Evolutionary conservation across 2,113 vertebrate genomes (phyloP).

Genomic region (Morone saxatilis): DNA sequence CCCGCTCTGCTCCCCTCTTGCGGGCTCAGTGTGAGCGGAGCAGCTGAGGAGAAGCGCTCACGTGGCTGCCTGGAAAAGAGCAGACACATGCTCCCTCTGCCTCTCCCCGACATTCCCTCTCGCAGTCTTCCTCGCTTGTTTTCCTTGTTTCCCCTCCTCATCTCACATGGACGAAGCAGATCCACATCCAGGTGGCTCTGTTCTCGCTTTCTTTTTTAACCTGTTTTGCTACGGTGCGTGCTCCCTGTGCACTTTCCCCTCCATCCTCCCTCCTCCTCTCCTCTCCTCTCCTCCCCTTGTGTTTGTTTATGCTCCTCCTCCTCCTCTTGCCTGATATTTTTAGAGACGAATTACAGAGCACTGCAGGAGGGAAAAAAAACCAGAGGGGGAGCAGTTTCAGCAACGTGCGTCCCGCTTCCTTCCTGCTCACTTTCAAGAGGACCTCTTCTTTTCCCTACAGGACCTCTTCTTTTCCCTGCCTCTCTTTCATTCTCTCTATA

Average conservation of each 20-base stretch:
- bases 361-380: constrained; percentile 66
- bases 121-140: background rate
- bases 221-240: constrained; percentile 17
- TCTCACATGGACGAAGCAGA: constrained; percentile 50
- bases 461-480: constrained; percentile 34
- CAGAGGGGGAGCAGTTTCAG: constrained; percentile 69
- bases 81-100: constrained; percentile 60
- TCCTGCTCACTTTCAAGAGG: constrained; percentile 54
- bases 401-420: constrained; percentile 74
- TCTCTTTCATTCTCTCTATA: constrained; percentile 40
- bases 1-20: constrained; percentile 69
- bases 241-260: constrained; percentile 39
- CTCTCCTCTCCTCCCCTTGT: constrained; percentile 61
- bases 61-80: constrained; percentile 76
- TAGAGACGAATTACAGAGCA: constrained; percentile 80
- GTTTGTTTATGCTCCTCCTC: constrained; percentile 78
- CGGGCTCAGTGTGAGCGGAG: constrained; percentile 69
- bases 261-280: constrained; percentile 54
- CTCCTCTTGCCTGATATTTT: constrained; percentile 81
- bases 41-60: constrained; percentile 78
- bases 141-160: background rate
- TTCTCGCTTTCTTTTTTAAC: constrained; percentile 34
- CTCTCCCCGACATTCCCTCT: constrained; percentile 25
- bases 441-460: constrained; percentile 45
- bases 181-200: constrained; percentile 41